phyloP scores from a whole-genome alignment of 92 coral and sea anemone genomes.

The Hydrozoanthus gracilis region DNA sequence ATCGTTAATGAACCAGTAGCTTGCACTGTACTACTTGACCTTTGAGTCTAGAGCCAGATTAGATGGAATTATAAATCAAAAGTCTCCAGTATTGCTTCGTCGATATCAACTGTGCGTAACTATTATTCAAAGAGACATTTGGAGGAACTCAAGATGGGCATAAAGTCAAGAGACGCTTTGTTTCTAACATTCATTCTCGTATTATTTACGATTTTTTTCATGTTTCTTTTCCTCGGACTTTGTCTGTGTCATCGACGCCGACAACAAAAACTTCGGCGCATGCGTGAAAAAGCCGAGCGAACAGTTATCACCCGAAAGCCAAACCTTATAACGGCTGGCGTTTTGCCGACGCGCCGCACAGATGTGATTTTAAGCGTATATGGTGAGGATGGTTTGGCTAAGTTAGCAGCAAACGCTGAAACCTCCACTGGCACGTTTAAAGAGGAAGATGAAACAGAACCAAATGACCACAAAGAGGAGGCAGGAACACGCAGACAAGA shows the following conservation, averaged over 20 bases:
- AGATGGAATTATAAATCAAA: no score
- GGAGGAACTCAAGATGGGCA: not conserved
- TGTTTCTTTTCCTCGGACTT: constrained; percentile 26
- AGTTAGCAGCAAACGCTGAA: constrained; percentile 21
- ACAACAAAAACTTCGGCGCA: constrained; percentile 38
- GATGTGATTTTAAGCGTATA: constrained; percentile 47
- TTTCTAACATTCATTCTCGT: constrained; percentile 7
- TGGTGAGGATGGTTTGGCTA: constrained; percentile 29
- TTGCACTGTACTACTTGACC: no score
- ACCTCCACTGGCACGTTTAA: constrained; percentile 14
- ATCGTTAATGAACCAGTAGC: no score
- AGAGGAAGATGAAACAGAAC: not conserved
- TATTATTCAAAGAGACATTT: not conserved
- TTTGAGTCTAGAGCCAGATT: no score
- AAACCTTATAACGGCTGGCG: constrained; percentile 22
- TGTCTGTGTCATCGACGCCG: constrained; percentile 42
- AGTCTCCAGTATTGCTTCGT: no score
- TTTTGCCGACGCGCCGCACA: constrained; percentile 35
- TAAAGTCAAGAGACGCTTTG: not conserved
- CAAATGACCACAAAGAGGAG: not conserved
- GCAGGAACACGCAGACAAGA: not conserved
- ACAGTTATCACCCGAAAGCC: constrained; percentile 26
- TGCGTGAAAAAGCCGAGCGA: constrained; percentile 46
- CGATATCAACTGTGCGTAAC: no score
- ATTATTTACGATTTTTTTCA: constrained; percentile 12